These are phyloP conservation scores for Griposia aprilina DNA, from an alignment of 2,888 invertebrate species.

Conservation along the genomic window DNA sequence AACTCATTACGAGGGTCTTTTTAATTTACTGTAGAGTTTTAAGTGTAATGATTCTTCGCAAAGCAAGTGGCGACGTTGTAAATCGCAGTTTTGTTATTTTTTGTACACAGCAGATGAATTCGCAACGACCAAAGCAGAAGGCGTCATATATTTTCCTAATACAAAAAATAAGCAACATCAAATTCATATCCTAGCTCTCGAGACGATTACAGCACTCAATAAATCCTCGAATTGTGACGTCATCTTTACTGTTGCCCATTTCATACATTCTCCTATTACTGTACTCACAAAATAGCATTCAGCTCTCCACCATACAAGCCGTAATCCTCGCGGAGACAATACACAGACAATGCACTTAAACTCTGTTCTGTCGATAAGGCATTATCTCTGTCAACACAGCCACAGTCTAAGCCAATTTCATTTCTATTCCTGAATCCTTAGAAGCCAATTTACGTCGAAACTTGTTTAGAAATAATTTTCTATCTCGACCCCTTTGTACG, in stretches of 20 bases:
- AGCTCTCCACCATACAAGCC: slow-evolving; percentile 39
- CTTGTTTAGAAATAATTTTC: slow-evolving; percentile 69
- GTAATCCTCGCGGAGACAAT: slow-evolving; percentile 59
- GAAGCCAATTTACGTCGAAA: slow-evolving; percentile 63
- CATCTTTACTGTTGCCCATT: slow-evolving; percentile 39
- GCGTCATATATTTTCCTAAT: neutral
- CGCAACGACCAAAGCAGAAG: too few relatives aligned
- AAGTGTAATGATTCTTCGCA: neutral
- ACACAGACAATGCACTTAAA: slow-evolving; percentile 64
- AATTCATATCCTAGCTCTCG: slow-evolving; percentile 23
- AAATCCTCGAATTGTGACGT: slow-evolving; percentile 37
- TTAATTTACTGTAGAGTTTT: too few relatives aligned
- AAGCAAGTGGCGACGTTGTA: neutral
- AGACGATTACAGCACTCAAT: slow-evolving; percentile 40
- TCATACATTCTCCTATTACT: slow-evolving; percentile 45
- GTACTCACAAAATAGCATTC: slow-evolving; percentile 45
- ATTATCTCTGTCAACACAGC: slow-evolving; percentile 65
- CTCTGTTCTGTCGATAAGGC: slow-evolving; percentile 61
- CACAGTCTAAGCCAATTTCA: slow-evolving; percentile 62
- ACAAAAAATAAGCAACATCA: slow-evolving; percentile 21
- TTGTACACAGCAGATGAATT: neutral
- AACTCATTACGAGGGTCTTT: neutral
- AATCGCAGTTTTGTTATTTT: neutral
- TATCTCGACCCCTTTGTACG: slow-evolving; percentile 69
- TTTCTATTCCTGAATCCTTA: slow-evolving; percentile 64